Evolutionary conservation across 2,888 invertebrate genomes (phyloP), one percentile per base, ranked within the genome.

Genomic region (Pherbina coryleti): DNA sequence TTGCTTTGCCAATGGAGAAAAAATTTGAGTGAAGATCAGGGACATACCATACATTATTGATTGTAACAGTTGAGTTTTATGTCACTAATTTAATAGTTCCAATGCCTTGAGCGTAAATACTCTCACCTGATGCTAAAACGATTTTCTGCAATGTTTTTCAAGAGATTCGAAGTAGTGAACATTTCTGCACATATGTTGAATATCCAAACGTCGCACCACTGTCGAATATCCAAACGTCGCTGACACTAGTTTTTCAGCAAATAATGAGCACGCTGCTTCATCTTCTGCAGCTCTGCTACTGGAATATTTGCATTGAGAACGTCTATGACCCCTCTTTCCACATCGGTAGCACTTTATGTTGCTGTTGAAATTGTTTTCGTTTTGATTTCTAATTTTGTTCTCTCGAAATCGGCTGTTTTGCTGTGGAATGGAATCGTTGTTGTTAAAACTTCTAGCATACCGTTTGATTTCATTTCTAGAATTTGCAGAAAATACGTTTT

Each of bases 321-420:
- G 75, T 64, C 76, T 75, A 49, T 80, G 80, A 14, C 80, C 79
- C 19, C 55, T 79, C 57, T 75, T 76, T 34, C 79, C 79, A 75
- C 80, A 80, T 28, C 72, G 75, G 25, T 70, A 80, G 53, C 80
- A 78, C 28, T 78, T 78, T 37, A 79, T 51, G 51, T 74, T 74
- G 37, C 22, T 72, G 14, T 49, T 62, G 3, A 70, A 44, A 64
- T 11, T 76, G 14, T 76, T 78, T 19, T 34, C 17, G 8, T 49
- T 75, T 60, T 49, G n/a, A 31, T 64, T 64, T 71, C 25, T 77
- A 64, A 51, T 37, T 62, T 62, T 57, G 60, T 55, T 62, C 49
- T 25, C 62, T 78, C 62, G 71, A 74, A 19, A 70, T 11, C 69
- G n/a, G n/a, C n/a, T n/a, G n/a, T n/a, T n/a, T n/a, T n/a, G n/a